Evolutionary conservation across 1,140 invertebrate genomes (phyloP).

Genomic region (Manduca sexta): DNA sequence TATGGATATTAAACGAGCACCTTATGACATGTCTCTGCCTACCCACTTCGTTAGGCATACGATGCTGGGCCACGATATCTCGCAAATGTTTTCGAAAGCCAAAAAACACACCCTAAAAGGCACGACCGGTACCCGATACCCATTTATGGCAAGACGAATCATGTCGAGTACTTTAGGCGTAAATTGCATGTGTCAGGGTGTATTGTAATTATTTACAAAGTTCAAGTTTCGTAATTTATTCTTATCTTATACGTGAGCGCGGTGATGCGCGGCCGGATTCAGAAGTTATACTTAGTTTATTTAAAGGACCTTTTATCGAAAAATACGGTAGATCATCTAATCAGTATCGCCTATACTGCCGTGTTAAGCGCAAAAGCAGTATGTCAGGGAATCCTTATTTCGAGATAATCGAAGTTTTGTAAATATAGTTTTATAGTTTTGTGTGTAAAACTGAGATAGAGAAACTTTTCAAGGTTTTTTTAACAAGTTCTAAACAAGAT

Average conservation of each 20-base stretch:
- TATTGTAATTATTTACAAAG: conserved; percentile 26
- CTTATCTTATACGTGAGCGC: conserved; percentile 8
- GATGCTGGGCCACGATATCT: conserved; percentile 11
- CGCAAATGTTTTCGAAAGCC: conserved; percentile 58
- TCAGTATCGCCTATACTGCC: too few species aligned
- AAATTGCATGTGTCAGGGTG: conserved; percentile 33
- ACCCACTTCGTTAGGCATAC: conserved; percentile 12
- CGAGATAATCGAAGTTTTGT: too few species aligned
- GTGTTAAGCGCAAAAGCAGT: too few species aligned
- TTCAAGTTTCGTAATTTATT: conserved; percentile 24
- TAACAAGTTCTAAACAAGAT: too few species aligned
- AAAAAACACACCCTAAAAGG: conserved; percentile 47
- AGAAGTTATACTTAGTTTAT: conserved; percentile 1
- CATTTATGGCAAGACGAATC: conserved; percentile 37
- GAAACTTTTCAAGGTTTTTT: too few species aligned
- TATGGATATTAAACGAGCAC: too few species aligned
- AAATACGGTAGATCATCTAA: too few species aligned
- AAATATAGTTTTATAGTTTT: too few species aligned
- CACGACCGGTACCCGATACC: conserved; percentile 34
- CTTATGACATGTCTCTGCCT: too few species aligned
- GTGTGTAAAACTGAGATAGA: too few species aligned
- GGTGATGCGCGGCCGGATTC: not conserved
- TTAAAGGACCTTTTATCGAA: too few species aligned
- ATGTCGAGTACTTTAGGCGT: conserved; percentile 45
- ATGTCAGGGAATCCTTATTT: too few species aligned